Evolutionary conservation across 2,888 invertebrate species (phyloP).

Genomic region (Rhingia rostrata): DNA sequence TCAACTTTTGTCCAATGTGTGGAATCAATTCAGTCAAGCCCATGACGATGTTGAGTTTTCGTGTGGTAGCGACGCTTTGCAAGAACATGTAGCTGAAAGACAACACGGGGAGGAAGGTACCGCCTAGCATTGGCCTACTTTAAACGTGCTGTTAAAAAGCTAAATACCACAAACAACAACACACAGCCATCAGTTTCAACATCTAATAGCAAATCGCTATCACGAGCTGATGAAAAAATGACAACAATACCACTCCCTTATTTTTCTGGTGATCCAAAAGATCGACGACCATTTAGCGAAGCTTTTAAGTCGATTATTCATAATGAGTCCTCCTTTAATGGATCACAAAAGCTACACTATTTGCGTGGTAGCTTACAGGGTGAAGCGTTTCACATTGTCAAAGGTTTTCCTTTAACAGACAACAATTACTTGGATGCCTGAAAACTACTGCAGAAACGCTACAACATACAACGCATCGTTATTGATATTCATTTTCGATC

Average conservation of each 20-base stretch:
- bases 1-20: constrained; percentile 9
- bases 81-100: constrained; percentile 34
- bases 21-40: constrained; percentile 15
- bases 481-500: too few relatives aligned
- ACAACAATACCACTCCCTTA: constrained; percentile 38
- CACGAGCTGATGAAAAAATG: constrained; percentile 4
- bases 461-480: constrained; percentile 37
- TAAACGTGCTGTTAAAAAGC: constrained; percentile 6
- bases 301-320: constrained; percentile 46
- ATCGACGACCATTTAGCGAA: constrained; percentile 52
- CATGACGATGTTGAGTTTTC: constrained; percentile 37
- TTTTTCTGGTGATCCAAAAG: constrained; percentile 45
- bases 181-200: too few relatives aligned
- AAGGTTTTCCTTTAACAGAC: constrained; percentile 22
- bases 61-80: constrained; percentile 27
- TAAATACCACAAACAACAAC: too few relatives aligned
- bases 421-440: constrained; percentile 29
- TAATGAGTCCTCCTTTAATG: too few relatives aligned
- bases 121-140: constrained; percentile 12
- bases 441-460: constrained; percentile 29
- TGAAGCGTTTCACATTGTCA: constrained; percentile 38
- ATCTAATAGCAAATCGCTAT: neutral
- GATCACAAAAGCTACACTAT: too few relatives aligned
- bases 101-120: constrained; percentile 52
- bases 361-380: constrained; percentile 42